These are phyloP conservation scores for Asarcornis scutulata DNA, from an alignment of 2,113 vertebrate species.

Conservation along the genomic window DNA sequence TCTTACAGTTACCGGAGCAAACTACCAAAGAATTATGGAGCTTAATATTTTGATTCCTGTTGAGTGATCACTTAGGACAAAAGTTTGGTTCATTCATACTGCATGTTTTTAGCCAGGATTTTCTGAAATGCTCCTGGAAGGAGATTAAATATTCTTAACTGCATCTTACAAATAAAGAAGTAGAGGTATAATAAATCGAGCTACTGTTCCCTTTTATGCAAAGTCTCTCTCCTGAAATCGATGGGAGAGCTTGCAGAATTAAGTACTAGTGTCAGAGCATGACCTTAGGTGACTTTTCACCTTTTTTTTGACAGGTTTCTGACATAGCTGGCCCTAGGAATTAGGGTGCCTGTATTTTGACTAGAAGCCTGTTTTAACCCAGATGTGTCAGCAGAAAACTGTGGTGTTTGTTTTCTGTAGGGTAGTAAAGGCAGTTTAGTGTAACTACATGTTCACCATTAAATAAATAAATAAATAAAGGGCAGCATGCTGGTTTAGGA, in stretches of 20 bases:
- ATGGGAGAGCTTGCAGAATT: neutral
- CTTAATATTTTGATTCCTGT: neutral
- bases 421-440: neutral
- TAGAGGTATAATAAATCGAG: neutral
- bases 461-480: neutral
- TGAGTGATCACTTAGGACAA: neutral
- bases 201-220: neutral
- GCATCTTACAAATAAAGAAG: neutral
- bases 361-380: neutral
- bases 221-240: neutral
- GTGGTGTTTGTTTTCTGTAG: neutral
- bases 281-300: neutral
- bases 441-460: neutral
- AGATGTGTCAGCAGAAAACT: neutral
- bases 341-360: neutral
- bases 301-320: neutral
- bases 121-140: neutral
- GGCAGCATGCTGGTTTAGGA: slow-evolving; percentile 35
- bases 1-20: neutral
- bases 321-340: neutral
- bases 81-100: accelerated
- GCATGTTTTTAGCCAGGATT: neutral
- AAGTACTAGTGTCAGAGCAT: accelerated
- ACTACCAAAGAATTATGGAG: neutral
- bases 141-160: neutral